These are phyloP conservation scores for Enteromius trimaculatus DNA, from an alignment of 2,797 vertebrate species.

Conservation along the genomic window DNA sequence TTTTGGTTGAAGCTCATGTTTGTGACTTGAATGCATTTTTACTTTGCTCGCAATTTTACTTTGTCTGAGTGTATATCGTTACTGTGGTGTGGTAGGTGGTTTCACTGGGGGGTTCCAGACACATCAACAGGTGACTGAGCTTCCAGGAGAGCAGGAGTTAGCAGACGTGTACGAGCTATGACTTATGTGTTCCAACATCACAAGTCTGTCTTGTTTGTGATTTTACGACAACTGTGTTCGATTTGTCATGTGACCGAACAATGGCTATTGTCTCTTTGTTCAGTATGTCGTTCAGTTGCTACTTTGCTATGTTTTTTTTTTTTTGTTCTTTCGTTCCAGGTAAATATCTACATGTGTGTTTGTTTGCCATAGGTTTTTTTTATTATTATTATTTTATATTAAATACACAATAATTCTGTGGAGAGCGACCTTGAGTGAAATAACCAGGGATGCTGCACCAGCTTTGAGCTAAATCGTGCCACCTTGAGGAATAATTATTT, in stretches of 20 bases:
- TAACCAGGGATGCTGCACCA: slow-evolving; percentile 64
- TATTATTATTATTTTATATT: slow-evolving; percentile 64
- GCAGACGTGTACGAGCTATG: slow-evolving; percentile 67
- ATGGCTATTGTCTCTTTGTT: slow-evolving; percentile 77
- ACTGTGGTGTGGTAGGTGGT: slow-evolving; percentile 70
- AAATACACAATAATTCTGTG: slow-evolving; percentile 61
- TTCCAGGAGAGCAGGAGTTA: slow-evolving; percentile 76
- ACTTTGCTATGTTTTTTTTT: slow-evolving; percentile 74
- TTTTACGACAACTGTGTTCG: slow-evolving; percentile 60
- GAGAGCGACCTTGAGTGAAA: slow-evolving; percentile 66
- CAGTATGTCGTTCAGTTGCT: slow-evolving; percentile 72
- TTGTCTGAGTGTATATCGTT: slow-evolving; percentile 95
- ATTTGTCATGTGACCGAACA: slow-evolving; percentile 77
- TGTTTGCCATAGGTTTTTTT: slow-evolving; percentile 45
- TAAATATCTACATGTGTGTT: slow-evolving; percentile 74
- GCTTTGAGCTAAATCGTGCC: slow-evolving; percentile 48
- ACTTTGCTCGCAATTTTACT: slow-evolving; percentile 98
- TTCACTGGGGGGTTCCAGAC: slow-evolving; percentile 72
- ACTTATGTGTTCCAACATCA: slow-evolving; percentile 74
- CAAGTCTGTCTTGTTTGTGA: slow-evolving; percentile 71
- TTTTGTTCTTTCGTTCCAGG: slow-evolving; percentile 76
- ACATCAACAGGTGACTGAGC: slow-evolving; percentile 76
- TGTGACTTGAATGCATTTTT: slow-evolving; percentile 99
- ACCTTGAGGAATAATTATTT: slow-evolving; percentile 87
- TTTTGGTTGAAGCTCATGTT: slow-evolving; percentile 91